These are phyloP conservation scores for Callocephalon fimbriatum DNA, from an alignment of 2,113 vertebrate genomes.

Conservation along the genomic window DNA sequence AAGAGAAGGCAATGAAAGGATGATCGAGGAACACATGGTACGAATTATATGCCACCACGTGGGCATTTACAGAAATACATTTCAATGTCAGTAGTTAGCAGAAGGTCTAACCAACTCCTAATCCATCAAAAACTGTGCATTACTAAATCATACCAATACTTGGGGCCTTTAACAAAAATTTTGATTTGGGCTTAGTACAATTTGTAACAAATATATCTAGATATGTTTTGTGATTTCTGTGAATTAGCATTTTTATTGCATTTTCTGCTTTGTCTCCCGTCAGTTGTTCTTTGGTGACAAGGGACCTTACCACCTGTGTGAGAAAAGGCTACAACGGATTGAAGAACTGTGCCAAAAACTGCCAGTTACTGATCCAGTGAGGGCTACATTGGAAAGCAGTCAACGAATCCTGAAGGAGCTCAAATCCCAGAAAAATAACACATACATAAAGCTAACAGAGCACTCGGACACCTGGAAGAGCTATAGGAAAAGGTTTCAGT, in stretches of 20 bases:
- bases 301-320: constrained; percentile 83
- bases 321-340: constrained; percentile 88
- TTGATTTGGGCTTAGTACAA: background rate
- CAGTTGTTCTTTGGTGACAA: constrained; percentile 91
- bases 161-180: background rate
- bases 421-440: constrained; percentile 78
- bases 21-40: constrained; percentile 91
- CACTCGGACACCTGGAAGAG: constrained; percentile 90
- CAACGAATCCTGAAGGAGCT: constrained; percentile 81
- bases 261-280: constrained; percentile 21
- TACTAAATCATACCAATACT: background rate
- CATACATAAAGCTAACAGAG: constrained; percentile 80
- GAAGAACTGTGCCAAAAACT: constrained; percentile 90
- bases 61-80: background rate
- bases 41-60: background rate
- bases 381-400: constrained; percentile 74
- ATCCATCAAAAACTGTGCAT: background rate
- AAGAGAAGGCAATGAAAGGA: constrained; percentile 86
- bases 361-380: constrained; percentile 84
- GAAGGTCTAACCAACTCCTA: background rate
- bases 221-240: background rate
- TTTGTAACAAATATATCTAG: background rate
- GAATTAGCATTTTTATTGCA: background rate
- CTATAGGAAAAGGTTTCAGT: constrained; percentile 84
- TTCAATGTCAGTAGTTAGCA: background rate